phyloP scores from a whole-genome alignment of 2,113 vertebrate genomes.

The Sus scrofa region T2T-Sscrofa CM000814.6:112744001-112744500 shows the following conservation, averaged over 20 bases:
- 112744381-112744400: constrained; percentile 50
- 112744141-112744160: too few species aligned
- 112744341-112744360: constrained; percentile 21
- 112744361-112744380: not conserved
- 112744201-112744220: too few species aligned
- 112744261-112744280: too few species aligned
- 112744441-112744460: not conserved
- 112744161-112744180: too few species aligned
- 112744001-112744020: constrained; percentile 97
- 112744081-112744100: not conserved
- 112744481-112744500: not conserved
- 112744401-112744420: constrained; percentile 40
- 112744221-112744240: too few species aligned
- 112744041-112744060: constrained; percentile 68
- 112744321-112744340: constrained; percentile 33
- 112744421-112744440: not conserved
- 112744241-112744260: too few species aligned
- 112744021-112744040: constrained; percentile 96
- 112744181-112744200: too few species aligned
- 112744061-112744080: constrained; percentile 52
- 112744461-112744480: not conserved
- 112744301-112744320: too few species aligned
- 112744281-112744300: too few species aligned
- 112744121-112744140: too few species aligned
- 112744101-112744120: not conserved